Conservation (phyloP, 2,888 invertebrate genomes). For the Drosophila acutilabella region DNA sequence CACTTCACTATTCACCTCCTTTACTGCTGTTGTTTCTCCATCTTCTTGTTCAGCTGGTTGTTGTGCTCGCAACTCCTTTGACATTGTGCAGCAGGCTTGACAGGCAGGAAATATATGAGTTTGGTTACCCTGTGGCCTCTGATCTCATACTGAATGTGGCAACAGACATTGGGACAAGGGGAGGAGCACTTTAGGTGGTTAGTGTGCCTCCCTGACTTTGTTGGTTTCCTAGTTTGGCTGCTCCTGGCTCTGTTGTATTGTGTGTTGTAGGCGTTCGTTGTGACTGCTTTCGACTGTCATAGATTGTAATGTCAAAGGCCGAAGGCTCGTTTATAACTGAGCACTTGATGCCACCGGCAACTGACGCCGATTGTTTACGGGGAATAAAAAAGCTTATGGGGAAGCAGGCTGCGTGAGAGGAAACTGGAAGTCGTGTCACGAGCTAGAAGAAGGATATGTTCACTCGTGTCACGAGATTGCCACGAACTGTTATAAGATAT, state of each 20-base stretch:
- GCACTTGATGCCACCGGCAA: constrained; percentile 8
- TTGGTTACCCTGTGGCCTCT: constrained; percentile 50
- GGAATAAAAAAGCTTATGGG: neutral
- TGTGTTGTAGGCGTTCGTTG: constrained; percentile 25
- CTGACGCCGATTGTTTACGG: constrained; percentile 4
- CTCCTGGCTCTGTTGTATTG: neutral
- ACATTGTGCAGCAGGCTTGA: constrained; percentile 53
- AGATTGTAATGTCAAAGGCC: constrained; percentile 18
- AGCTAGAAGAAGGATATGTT: no score
- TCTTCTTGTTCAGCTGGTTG: constrained; percentile 5
- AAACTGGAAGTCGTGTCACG: constrained; percentile 37
- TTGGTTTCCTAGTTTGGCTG: neutral
- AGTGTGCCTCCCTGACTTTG: neutral
- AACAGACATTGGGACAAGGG: neutral
- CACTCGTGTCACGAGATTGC: neutral
- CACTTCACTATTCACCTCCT: neutral
- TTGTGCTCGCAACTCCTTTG: constrained; percentile 48
- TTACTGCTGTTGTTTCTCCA: neutral
- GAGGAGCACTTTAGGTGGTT: neutral
- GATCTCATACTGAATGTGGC: constrained; percentile 25
- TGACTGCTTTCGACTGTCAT: constrained; percentile 24
- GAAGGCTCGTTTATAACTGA: constrained; percentile 23
- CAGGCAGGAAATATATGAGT: constrained; percentile 64
- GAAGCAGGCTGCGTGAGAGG: neutral
- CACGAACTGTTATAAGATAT: neutral